A percentile compares a stretch with the other conserved stretches of the same genome.
These are phyloP conservation scores for Anadara kagoshimensis DNA, from an alignment of 1,140 invertebrate genomes.

Conservation along the genomic window DNA sequence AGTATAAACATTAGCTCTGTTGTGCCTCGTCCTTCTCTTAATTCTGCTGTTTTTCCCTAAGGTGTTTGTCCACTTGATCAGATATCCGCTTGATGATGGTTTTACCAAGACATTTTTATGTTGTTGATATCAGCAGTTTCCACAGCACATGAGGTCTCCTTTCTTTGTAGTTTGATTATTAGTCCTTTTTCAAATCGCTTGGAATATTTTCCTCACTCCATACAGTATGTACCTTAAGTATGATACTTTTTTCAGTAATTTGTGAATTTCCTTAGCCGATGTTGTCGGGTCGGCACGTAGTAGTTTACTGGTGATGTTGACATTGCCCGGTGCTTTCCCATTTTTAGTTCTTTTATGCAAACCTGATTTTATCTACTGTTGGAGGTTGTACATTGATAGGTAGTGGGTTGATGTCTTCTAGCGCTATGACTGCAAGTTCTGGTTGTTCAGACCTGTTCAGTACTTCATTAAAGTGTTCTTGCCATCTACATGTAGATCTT, in stretches of 20 bases:
- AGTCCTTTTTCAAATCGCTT: too few species aligned
- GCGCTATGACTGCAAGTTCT: too few species aligned
- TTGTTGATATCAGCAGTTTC: background rate
- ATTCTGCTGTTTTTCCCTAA: too few species aligned
- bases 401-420: too few species aligned
- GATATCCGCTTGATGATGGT: slow-evolving; percentile 6
- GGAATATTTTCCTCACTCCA: slow-evolving; percentile 15
- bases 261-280: too few species aligned
- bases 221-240: slow-evolving; percentile 6
- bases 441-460: too few species aligned
- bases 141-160: slow-evolving; percentile 3
- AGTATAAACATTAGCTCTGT: too few species aligned
- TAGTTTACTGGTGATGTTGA: slow-evolving; percentile 16
- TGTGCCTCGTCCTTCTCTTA: too few species aligned
- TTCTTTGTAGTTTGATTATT: too few species aligned
- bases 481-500: slow-evolving; percentile 1
- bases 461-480: too few species aligned
- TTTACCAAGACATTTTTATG: background rate
- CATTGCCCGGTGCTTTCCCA: slow-evolving; percentile 4
- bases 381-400: background rate
- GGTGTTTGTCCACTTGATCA: background rate
- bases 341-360: slow-evolving; percentile 20
- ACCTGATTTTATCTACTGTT: slow-evolving; percentile 15
- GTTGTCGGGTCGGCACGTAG: slow-evolving; percentile 11
- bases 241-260: background rate